These are phyloP conservation scores for Tortrix viridana DNA, from an alignment of 2,888 invertebrate species.

Conservation along the genomic window DNA sequence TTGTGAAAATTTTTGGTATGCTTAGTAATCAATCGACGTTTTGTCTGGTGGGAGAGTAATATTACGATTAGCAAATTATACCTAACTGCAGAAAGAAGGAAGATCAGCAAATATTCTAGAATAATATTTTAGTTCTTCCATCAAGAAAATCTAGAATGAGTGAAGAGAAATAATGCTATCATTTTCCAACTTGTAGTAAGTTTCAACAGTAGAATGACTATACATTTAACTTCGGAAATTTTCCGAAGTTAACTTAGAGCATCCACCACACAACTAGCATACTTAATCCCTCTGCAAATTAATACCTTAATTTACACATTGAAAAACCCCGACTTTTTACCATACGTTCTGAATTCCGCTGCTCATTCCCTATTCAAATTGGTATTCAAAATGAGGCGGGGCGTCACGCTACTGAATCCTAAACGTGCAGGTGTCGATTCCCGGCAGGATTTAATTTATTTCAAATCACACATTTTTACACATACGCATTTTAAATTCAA, in stretches of 20 bases:
- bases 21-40: too few relatives aligned
- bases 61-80: too few relatives aligned
- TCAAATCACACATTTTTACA: background rate
- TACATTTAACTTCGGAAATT: background rate
- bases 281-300: slow-evolving; percentile 1
- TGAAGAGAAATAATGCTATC: too few relatives aligned
- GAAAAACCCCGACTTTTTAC: slow-evolving; percentile 10
- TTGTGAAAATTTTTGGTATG: too few relatives aligned
- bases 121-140: too few relatives aligned
- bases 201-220: background rate
- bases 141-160: too few relatives aligned
- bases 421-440: slow-evolving; percentile 11
- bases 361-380: slow-evolving; percentile 21
- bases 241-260: background rate
- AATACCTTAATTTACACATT: background rate
- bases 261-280: background rate
- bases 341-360: slow-evolving; percentile 18
- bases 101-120: too few relatives aligned
- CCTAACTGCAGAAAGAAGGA: too few relatives aligned
- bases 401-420: slow-evolving; percentile 3
- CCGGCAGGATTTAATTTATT: slow-evolving; percentile 11
- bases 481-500: slow-evolving; percentile 6
- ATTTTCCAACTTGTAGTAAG: too few relatives aligned
- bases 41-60: too few relatives aligned
- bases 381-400: slow-evolving; percentile 23